These are phyloP conservation scores for Hippolais icterina DNA, from an alignment of 2,113 vertebrate species.

Conservation along the genomic window DNA sequence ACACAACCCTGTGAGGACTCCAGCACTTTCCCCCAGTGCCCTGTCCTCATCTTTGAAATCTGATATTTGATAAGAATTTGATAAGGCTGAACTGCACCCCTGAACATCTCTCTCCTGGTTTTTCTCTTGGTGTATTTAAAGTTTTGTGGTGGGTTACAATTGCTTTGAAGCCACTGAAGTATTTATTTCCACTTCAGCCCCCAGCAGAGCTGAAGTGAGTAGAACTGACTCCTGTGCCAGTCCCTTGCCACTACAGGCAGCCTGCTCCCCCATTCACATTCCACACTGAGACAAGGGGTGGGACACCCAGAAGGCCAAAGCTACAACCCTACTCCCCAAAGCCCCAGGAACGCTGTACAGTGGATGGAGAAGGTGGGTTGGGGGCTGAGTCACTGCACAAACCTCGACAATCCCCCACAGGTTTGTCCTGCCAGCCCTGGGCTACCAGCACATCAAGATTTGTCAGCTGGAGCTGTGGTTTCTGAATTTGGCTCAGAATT, in stretches of 20 bases:
- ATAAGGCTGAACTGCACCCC: no score
- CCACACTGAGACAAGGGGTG: neutral
- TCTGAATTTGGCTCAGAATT: neutral
- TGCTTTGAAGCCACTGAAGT: no score
- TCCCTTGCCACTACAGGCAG: neutral
- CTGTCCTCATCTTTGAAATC: neutral
- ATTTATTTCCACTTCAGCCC: no score
- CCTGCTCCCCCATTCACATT: neutral
- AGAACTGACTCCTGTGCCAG: neutral
- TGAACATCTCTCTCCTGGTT: no score
- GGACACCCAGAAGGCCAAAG: neutral
- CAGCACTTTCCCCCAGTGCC: neutral
- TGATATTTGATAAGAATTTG: no score
- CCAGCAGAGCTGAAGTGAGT: no score
- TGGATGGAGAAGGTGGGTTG: neutral
- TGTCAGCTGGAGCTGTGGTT: neutral
- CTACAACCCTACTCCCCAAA: neutral
- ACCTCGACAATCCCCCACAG: neutral
- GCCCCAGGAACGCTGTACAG: neutral
- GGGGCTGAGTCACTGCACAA: neutral
- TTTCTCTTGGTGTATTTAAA: no score
- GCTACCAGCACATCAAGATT: fast-evolving
- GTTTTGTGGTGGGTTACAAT: no score
- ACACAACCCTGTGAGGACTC: neutral
- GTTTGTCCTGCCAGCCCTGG: neutral